A percentile compares a stretch with the other conserved stretches of the same genome.
Evolutionary conservation across 2,888 invertebrate species (phyloP).

Genomic region (Oscheius sp.): DNA sequence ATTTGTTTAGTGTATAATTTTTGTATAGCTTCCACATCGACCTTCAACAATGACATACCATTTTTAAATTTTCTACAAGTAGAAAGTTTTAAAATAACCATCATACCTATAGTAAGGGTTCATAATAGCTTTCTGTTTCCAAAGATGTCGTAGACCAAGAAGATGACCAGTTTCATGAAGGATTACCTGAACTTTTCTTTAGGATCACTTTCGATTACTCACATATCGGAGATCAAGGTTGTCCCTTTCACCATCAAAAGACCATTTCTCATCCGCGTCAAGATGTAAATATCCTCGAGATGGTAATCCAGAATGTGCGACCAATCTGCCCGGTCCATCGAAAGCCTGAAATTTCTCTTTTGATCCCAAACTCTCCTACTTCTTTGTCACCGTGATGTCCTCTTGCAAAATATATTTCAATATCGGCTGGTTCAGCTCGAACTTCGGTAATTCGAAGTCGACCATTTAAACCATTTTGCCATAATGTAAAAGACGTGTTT

Average conservation of each 20-base stretch:
- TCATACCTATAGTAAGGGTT: slow-evolving; percentile 64
- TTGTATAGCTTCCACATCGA: slow-evolving; percentile 18
- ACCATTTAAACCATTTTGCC: slow-evolving; percentile 22
- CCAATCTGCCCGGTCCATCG: slow-evolving; percentile 61
- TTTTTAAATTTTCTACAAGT: not conserved
- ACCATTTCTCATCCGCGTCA: slow-evolving; percentile 65
- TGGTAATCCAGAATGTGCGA: slow-evolving; percentile 70
- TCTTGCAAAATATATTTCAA: slow-evolving; percentile 64
- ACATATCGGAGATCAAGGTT: slow-evolving; percentile 40
- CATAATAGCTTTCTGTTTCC: slow-evolving; percentile 64
- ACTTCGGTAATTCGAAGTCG: slow-evolving; percentile 5
- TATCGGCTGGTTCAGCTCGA: slow-evolving; percentile 39
- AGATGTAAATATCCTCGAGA: slow-evolving; percentile 67
- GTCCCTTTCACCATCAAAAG: slow-evolving; percentile 33
- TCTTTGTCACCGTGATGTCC: slow-evolving; percentile 53
- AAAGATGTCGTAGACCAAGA: slow-evolving; percentile 68
- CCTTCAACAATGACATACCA: slow-evolving; percentile 10
- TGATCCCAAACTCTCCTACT: not conserved
- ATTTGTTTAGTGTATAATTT: slow-evolving; percentile 1
- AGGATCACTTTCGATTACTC: not conserved
- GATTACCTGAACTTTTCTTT: slow-evolving; percentile 53
- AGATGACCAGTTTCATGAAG: slow-evolving; percentile 72
- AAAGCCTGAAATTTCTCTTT: slow-evolving; percentile 40
- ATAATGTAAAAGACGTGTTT: slow-evolving; percentile 22
- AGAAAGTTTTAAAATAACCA: not conserved